Evolutionary conservation across 2,113 vertebrate species (phyloP).

Genomic region (Grammomys surdaster): DNA sequence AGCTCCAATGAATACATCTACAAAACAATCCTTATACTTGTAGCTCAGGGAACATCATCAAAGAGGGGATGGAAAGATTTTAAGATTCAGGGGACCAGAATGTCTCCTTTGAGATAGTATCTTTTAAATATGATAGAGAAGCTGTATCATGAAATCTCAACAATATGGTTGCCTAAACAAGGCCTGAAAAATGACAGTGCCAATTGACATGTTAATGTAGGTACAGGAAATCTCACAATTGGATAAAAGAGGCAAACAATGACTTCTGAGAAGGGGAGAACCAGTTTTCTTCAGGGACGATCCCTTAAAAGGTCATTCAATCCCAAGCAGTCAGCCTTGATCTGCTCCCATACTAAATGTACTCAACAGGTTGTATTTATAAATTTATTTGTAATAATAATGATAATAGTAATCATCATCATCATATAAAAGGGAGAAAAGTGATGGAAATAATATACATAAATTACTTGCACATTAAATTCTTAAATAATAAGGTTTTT

Average conservation of each 20-base stretch:
- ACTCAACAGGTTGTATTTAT: neutral
- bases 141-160: neutral
- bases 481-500: neutral
- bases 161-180: neutral
- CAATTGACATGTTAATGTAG: neutral
- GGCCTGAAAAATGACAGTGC: neutral
- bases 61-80: neutral
- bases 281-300: neutral
- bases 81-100: neutral
- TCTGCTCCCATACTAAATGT: neutral
- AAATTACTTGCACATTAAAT: neutral
- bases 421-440: neutral
- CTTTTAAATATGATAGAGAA: neutral
- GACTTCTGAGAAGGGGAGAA: neutral
- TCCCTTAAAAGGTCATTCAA: neutral
- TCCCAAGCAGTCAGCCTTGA: neutral
- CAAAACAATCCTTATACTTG: neutral
- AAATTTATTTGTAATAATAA: neutral
- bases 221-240: neutral
- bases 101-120: neutral
- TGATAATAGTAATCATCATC: neutral
- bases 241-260: neutral
- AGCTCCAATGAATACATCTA: neutral
- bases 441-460: neutral
- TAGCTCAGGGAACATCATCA: neutral